These are phyloP conservation scores for Cephus runcator DNA, from an alignment of 2,888 invertebrate genomes.

Conservation along the genomic window DNA sequence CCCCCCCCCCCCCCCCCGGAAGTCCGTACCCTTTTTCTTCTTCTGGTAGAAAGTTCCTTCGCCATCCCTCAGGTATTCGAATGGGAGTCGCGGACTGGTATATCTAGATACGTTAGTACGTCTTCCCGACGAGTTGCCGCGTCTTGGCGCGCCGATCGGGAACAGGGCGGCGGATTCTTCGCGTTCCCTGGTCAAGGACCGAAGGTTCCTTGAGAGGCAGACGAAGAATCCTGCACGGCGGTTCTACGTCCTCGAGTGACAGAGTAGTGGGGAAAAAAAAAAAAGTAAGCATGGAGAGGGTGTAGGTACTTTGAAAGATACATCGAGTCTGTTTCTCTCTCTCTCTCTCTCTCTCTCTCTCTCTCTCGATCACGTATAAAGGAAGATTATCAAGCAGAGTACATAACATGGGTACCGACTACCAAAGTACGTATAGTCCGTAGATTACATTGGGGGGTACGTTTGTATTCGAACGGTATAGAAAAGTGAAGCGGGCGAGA, in stretches of 20 bases:
- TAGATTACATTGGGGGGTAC: background rate
- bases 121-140: background rate
- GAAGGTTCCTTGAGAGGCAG: constrained; percentile 45
- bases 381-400: constrained; percentile 22
- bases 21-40: background rate
- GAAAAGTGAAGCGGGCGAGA: constrained; percentile 2
- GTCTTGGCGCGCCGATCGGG: constrained; percentile 3
- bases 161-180: constrained; percentile 44
- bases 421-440: background rate
- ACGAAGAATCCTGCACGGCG: constrained; percentile 29
- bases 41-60: background rate
- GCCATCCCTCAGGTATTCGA: background rate
- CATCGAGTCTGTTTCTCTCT: background rate
- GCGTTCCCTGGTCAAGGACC: constrained; percentile 54
- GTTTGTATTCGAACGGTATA: background rate
- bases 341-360: too few relatives aligned
- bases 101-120: background rate
- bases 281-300: constrained; percentile 3
- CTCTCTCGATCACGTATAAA: background rate
- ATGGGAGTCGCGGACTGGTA: background rate
- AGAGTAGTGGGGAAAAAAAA: constrained; percentile 2
- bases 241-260: constrained; percentile 27
- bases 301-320: background rate
- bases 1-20: too few relatives aligned
- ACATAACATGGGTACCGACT: background rate